phyloP scores from a whole-genome alignment of 2,113 vertebrate genomes.

The Sakesphorus luctuosus region DNA sequence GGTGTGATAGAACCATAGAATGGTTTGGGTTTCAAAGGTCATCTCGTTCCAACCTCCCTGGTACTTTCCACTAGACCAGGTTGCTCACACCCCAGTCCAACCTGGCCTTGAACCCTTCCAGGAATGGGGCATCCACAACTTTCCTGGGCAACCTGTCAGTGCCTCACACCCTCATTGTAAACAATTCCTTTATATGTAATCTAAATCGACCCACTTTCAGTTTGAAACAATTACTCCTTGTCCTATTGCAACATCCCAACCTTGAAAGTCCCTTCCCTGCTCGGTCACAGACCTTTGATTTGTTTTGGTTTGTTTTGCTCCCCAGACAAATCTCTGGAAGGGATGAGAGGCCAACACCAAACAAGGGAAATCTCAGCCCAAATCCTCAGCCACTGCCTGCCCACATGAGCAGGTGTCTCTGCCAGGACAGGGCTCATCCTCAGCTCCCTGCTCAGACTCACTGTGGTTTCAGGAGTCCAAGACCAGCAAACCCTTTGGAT shows the following conservation, averaged over 20 bases:
- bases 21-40: too few species aligned
- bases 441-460: background rate
- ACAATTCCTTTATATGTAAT: background rate
- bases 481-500: background rate
- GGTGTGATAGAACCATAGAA: accelerated
- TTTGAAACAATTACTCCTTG: background rate
- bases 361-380: background rate
- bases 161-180: background rate
- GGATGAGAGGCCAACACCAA: background rate
- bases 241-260: background rate
- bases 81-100: accelerated
- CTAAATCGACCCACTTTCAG: background rate
- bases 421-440: background rate
- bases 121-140: background rate
- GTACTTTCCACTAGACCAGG: background rate
- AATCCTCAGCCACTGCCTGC: background rate
- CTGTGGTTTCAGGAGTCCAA: background rate
- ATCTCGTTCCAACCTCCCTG: background rate
- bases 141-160: background rate
- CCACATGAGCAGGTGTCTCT: too few species aligned
- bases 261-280: background rate
- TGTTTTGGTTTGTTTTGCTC: background rate
- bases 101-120: background rate
- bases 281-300: background rate
- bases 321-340: background rate